These are phyloP conservation scores for Halictus quadricinctus DNA, from an alignment of 2,888 invertebrate species.

Conservation along the genomic window DNA sequence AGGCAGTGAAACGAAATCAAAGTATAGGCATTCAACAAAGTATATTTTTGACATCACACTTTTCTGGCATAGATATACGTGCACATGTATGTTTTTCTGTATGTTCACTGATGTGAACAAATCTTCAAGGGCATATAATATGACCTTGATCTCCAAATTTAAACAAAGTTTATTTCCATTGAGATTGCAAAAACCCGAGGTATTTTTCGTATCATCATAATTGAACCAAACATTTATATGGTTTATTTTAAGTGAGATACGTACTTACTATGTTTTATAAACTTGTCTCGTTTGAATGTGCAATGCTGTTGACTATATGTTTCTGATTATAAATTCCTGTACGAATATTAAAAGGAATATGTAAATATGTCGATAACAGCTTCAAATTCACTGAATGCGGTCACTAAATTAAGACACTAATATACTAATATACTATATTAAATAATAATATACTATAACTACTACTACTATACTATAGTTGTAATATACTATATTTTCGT, in stretches of 20 bases:
- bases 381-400: no score
- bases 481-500: no score
- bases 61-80: no score
- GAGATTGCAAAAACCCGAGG: neutral
- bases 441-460: no score
- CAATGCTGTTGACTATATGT: neutral
- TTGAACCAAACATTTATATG: neutral
- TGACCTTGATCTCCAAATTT: neutral
- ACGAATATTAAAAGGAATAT: neutral
- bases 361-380: no score
- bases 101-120: neutral
- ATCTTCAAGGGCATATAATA: neutral
- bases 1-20: neutral
- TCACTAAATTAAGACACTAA: no score
- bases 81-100: neutral
- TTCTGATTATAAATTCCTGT: neutral
- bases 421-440: no score
- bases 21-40: neutral
- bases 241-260: neutral
- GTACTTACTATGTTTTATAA: neutral
- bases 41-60: neutral
- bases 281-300: neutral
- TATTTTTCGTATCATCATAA: neutral
- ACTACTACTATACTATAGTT: no score
- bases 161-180: neutral